Evolutionary conservation across 2,888 invertebrate genomes (phyloP).

Genomic region (Dichetophora obliterata): DNA sequence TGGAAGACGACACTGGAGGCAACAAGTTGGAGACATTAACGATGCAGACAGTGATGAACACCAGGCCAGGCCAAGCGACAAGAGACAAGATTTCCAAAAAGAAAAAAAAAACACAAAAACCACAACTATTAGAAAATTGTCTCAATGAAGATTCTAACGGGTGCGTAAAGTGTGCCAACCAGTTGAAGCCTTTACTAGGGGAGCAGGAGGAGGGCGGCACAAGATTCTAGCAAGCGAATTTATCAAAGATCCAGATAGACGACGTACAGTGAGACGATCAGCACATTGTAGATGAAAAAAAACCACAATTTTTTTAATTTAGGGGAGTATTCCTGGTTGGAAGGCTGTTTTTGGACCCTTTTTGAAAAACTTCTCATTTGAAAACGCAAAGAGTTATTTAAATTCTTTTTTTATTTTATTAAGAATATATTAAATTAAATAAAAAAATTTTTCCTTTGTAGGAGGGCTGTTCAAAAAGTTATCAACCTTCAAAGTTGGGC

Average conservation of each 20-base stretch:
- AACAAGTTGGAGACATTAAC: not conserved
- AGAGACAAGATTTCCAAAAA: not conserved
- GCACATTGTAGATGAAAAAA: no score
- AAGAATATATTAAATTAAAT: no score
- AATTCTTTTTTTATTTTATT: no score
- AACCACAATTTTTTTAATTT: no score
- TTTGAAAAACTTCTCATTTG: no score
- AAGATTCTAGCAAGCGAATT: not conserved
- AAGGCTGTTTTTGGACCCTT: no score
- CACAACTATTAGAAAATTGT: slow-evolving; percentile 12
- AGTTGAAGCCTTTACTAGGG: not conserved
- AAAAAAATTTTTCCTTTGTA: no score
- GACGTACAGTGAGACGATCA: no score
- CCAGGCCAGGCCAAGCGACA: slow-evolving; percentile 23
- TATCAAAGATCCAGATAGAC: not conserved
- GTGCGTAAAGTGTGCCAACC: slow-evolving; percentile 24
- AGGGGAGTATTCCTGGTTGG: no score
- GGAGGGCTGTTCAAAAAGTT: no score
- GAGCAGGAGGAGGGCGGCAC: not conserved
- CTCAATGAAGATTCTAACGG: slow-evolving; percentile 26
- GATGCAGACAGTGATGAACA: slow-evolving; percentile 19
- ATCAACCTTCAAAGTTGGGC: no score
- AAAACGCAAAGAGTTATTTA: no score
- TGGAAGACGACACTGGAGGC: not conserved
- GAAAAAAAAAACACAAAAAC: not conserved